Evolutionary conservation across 2,113 vertebrate genomes (phyloP).

Genomic region (Oreocharis arfaki): DNA sequence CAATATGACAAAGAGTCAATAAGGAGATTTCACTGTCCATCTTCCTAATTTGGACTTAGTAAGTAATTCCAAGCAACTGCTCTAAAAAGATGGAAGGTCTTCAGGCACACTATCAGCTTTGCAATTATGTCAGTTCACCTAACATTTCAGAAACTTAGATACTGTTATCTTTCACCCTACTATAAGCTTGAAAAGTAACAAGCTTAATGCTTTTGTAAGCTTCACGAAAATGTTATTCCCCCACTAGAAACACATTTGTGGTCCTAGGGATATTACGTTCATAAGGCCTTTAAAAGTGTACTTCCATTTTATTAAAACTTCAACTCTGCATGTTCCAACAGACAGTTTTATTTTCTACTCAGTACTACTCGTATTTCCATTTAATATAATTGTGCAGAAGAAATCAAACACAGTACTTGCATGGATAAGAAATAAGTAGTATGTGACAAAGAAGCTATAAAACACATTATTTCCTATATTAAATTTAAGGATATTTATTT

Average conservation of each 20-base stretch:
- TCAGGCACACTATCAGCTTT: not conserved
- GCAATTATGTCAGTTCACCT: not conserved
- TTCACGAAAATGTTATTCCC: not conserved
- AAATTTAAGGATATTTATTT: conserved; percentile 40
- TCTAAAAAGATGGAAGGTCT: not conserved
- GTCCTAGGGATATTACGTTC: not conserved
- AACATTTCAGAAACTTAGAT: conserved; percentile 33
- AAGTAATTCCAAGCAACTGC: not conserved
- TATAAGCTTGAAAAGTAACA: conserved; percentile 21
- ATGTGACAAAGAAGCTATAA: conserved; percentile 43
- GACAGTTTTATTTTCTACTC: conserved; percentile 35
- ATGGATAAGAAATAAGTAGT: conserved; percentile 33
- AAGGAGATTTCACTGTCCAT: not conserved
- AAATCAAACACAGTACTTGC: conserved; percentile 24
- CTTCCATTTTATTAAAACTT: conserved; percentile 33
- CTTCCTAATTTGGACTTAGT: not conserved
- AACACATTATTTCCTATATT: conserved; percentile 45
- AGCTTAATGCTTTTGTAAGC: conserved; percentile 24
- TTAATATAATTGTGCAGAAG: conserved; percentile 28
- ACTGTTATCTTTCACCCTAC: conserved; percentile 16
- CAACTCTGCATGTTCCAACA: not conserved
- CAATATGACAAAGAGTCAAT: not conserved
- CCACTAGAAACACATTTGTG: not conserved
- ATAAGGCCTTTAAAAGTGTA: conserved; percentile 4
- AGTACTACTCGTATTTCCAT: not conserved